Conservation (phyloP, 2,113 vertebrate species). For the Prunella himalayana region DNA sequence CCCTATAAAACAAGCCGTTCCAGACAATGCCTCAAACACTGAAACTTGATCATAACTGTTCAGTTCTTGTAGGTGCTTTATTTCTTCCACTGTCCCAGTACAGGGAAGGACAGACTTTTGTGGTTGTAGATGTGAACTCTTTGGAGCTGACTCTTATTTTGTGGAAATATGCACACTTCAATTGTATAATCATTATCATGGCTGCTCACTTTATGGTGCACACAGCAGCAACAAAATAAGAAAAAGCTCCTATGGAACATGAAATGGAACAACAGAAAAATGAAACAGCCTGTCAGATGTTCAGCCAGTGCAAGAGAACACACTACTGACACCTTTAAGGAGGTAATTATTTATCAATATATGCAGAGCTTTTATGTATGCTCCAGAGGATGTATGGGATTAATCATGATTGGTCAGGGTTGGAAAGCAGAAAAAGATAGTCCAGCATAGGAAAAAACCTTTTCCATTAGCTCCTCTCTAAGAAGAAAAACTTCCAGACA, state of each 20-base stretch:
- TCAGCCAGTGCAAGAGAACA: not conserved
- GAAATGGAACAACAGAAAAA: not conserved
- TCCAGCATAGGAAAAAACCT: not conserved
- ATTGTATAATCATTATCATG: not conserved
- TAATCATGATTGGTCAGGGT: not conserved
- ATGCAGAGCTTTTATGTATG: not conserved
- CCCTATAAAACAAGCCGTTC: not conserved
- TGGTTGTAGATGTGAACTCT: not conserved
- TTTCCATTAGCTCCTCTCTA: not conserved
- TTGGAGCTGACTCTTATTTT: not conserved
- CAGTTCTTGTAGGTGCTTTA: not conserved
- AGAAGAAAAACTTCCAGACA: not conserved
- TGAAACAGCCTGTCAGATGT: not conserved
- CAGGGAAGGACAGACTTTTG: not conserved
- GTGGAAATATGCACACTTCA: not conserved
- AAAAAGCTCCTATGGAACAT: not conserved
- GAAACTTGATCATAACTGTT: not conserved
- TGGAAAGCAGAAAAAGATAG: not conserved
- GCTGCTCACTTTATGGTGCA: not conserved
- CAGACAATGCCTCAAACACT: not conserved
- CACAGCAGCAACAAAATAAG: not conserved
- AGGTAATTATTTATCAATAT: not conserved
- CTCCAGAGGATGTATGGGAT: not conserved
- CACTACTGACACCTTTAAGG: not conserved
- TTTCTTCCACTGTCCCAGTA: not conserved